Base-by-base conservation (phyloP, 1,140 invertebrate species). In the Heterodera schachtii region DNA sequence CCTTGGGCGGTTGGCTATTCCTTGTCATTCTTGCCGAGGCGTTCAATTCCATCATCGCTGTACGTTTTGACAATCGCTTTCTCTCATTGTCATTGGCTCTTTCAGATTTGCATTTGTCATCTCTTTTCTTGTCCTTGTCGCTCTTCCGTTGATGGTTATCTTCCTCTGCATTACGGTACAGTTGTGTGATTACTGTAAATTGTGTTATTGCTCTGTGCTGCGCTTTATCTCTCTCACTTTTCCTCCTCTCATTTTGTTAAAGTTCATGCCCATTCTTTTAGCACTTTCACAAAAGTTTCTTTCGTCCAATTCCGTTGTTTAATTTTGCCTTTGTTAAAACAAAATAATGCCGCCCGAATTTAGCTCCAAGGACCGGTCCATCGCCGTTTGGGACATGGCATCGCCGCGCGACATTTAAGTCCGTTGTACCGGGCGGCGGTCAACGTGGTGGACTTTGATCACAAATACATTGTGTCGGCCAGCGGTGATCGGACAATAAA, bases 351-450 rank as follows among this genome's bases (percentile, higher is more conserved):
- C 84, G 83, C 8, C 83, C 31, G 31, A 31, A 31, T 82, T 8
- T 75, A 52, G 80, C 87, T 88, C 86, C 49, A 89, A 97, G 94
- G 98, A 99, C 92, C 94, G 98, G 80, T 97, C 96, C 52, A 99
- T 99, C 91, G 97, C 97, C 16, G 98, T 99, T 1, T 99, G 98
- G 98, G 96, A 99, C 90, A 99, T 99, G 96, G 95, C 95, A 44
- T 97, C 96, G 44, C 94, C 96, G 67, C 95, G 93, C 74, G 97
- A 99, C 91, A 99, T 99, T 78, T 96, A 95, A 86, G 90, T 99
- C 31, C 92, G 96, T 57, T 92, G 97, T 98, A 99, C 91, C 91
- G 97, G 73, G 98, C 98, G 43, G 98, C 98, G 74, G 98, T 99
- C 43, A 99, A 99, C 91, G 98, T 99, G 60, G 98, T 99, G 2